Evolutionary conservation across 2,113 vertebrate species (phyloP), one percentile per base, ranked within the genome.

Genomic region (Festucalex cinctus): DNA sequence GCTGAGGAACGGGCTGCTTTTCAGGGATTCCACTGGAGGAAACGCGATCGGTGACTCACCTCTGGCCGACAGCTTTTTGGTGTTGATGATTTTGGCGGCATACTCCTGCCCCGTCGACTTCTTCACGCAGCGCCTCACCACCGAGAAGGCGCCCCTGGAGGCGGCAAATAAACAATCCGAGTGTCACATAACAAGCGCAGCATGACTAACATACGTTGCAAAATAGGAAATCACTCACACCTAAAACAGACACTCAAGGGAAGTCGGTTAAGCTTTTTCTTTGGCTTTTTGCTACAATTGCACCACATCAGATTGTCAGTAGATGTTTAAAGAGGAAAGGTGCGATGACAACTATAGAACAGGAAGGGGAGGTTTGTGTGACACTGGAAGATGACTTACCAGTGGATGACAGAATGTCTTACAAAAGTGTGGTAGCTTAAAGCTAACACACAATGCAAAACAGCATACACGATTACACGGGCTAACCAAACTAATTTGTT

Each of bases 81-180:
- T 99, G 90, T 99, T 99, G 83, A 99, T 99, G 72, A 99, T 99
- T 92, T 99, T 99, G 73, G 97, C 97, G 85, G 97, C 97, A 88
- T 97, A 98, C 84, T 99, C 97, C 90, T 98, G 97, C 28, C 94
- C 94, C 3, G 95, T 96, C 69, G 92, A 93, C 88, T 97, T 98
- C 92, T 99, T 99, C 80, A 98, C 93, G 77, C 97, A 99, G 85
- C 97, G 94, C 69, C 96, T 95, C 51, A 99, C 97, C 63, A 99
- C 90, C 28, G 97, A 99, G 88, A 99, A 99, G 88, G 97, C 97
- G 79, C 97, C 97, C 93, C 97, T 99, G 83, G 49, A 85, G 68
- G 46, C 14, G 65, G 75, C 12, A 77, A 85, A 79, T 68, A 20
- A 3, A 39, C 35, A n/a, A 69, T 7, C n/a, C 12, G 66, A 73